Percentiles rank a stretch among this genome's conserved stretches.
Conservation (phyloP, 1,140 invertebrate species). For the Leptinotarsa defecta region DNA sequence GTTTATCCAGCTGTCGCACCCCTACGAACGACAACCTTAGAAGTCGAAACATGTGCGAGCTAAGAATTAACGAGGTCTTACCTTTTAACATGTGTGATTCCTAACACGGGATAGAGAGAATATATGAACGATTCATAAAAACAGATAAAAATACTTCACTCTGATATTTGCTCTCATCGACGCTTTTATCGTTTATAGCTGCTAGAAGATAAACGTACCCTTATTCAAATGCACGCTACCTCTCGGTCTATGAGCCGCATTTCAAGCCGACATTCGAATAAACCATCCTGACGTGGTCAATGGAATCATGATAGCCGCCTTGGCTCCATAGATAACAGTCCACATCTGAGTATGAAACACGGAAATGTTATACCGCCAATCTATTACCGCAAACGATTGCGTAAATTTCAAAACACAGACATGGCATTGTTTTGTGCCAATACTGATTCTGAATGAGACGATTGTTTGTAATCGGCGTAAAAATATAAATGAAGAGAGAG, state of each 20-base stretch:
- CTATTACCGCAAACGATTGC: conserved; percentile 2
- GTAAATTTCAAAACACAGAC: conserved; percentile 6
- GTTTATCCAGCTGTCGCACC: no score
- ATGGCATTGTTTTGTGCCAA: conserved; percentile 3
- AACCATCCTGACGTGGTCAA: conserved; percentile 1
- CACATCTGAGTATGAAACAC: conserved; percentile 6
- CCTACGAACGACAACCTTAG: no score
- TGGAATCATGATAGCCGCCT: background rate
- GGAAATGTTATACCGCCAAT: background rate
- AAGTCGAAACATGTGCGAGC: no score
- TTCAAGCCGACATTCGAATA: background rate
- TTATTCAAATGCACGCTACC: no score
- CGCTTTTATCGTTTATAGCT: no score
- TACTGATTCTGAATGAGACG: conserved; percentile 4
- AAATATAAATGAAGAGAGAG: conserved; percentile 4
- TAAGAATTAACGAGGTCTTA: no score
- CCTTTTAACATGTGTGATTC: no score
- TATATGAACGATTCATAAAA: no score
- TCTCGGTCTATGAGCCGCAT: background rate
- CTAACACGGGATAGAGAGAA: no score
- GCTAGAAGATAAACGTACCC: no score
- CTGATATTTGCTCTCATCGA: no score
- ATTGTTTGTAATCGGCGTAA: conserved; percentile 6
- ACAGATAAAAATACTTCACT: no score
- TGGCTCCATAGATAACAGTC: background rate